phyloP scores from a whole-genome alignment of 1,140 invertebrate species.

The Aphis gossypii region DNA sequence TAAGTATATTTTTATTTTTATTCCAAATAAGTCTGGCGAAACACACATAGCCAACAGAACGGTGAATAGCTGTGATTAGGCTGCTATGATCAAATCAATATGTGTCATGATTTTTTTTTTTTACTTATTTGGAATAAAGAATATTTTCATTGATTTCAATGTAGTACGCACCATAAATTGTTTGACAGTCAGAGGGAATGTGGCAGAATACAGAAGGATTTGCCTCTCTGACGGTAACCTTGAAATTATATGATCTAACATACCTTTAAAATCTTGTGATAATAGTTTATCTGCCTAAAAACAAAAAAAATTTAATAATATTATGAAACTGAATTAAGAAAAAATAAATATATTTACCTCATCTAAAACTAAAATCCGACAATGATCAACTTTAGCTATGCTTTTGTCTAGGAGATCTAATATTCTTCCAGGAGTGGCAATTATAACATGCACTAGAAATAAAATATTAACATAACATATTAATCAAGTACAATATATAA shows the following conservation, averaged over 20 bases:
- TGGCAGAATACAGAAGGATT: constrained; percentile 98
- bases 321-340: not conserved
- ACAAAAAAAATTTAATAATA: not conserved
- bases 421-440: constrained; percentile 98
- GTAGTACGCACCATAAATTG: constrained; percentile 87
- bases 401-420: constrained; percentile 99
- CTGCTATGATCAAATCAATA: no score
- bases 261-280: constrained; percentile 99
- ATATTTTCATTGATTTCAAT: not conserved
- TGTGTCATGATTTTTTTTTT: no score
- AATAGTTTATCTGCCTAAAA: constrained; percentile 92
- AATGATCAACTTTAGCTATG: constrained; percentile 94
- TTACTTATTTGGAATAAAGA: not conserved
- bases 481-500: not conserved
- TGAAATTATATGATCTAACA: constrained; percentile 95
- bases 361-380: constrained; percentile 96
- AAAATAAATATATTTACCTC: constrained; percentile 67
- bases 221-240: constrained; percentile 93
- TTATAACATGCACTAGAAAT: constrained; percentile 92
- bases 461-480: constrained; percentile 29
- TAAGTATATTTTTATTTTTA: no score
- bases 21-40: no score
- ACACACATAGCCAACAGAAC: no score
- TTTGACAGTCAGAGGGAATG: constrained; percentile 99
- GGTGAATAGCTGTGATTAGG: no score